A percentile compares a stretch with the other conserved stretches of the same genome.
Conservation (phyloP, 2,888 invertebrate genomes). For the Caenorhabditis afra region DNA sequence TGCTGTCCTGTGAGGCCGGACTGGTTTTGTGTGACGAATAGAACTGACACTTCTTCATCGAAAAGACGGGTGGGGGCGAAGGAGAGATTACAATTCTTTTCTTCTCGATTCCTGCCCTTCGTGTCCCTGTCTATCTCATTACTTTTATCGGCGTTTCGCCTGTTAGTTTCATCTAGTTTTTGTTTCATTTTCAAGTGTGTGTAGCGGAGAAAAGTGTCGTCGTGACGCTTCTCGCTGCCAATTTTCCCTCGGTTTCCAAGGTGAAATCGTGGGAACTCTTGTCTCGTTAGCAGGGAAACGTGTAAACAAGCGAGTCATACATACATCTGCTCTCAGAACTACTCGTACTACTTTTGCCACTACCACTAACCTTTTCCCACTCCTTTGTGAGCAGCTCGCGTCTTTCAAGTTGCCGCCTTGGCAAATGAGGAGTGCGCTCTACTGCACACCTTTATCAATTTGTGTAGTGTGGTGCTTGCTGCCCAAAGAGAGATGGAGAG, state of each 20-base stretch:
- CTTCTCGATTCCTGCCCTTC: conserved; percentile 24
- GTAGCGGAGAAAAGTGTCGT: background rate
- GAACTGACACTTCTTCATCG: conserved; percentile 29
- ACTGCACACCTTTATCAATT: no score
- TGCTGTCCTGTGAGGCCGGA: background rate
- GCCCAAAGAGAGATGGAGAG: no score
- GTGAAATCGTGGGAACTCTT: conserved; percentile 24
- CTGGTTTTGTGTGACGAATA: conserved; percentile 39
- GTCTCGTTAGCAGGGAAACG: no score
- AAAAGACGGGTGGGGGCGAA: conserved; percentile 7
- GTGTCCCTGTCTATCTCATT: conserved; percentile 20
- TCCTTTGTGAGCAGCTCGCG: background rate
- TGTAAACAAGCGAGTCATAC: conserved; percentile 22
- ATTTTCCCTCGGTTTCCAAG: conserved; percentile 10
- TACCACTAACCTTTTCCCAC: background rate
- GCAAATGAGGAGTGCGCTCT: background rate
- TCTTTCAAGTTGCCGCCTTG: background rate
- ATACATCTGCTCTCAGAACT: no score
- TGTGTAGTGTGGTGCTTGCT: no score
- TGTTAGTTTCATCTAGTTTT: conserved; percentile 25
- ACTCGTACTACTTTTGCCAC: conserved; percentile 9
- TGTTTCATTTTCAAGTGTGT: background rate
- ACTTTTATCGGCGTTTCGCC: conserved; percentile 37
- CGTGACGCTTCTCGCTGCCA: background rate
- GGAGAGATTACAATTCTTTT: conserved; percentile 33